Base-by-base conservation (phyloP, 1,140 invertebrate genomes). In the Drosophila ercepeae region DNA sequence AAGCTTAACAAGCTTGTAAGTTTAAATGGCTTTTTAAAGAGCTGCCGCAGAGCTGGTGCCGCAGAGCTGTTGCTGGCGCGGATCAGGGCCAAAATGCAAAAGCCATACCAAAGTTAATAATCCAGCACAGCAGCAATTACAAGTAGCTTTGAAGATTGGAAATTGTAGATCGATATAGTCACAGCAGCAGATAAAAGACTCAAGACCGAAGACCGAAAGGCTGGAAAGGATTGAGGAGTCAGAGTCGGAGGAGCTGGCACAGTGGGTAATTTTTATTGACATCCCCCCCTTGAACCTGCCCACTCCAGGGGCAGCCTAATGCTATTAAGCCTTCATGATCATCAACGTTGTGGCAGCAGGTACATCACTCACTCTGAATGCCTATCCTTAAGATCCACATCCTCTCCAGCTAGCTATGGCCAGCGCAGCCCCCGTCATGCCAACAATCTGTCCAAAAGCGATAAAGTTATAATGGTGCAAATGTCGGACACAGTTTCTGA, bases 391-490 rank as follows among this genome's bases (percentile, higher is more conserved):
- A 34, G 27, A 42, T 58, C 23, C 29, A 25, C 53, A 57, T 48
- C 54, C 44, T 16, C 42, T 34, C 44, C 18, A 64, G 13, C 36
- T 14, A 16, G 34, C 34, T 36, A 13, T 13, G 39, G 39, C n/a
- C n/a, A 42, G 16, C n/a, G 16, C 16, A 19, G 57, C 45, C 48
- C 53, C 52, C 59, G 76, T 77, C 73, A 77, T 77, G 72, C 72
- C 73, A 86, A 86, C 82, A 88, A 88, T 88, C 82, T 82, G 83
- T 88, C 82, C 78, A 81, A 89, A 89, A 88, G 83, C 82, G 82
- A 88, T 88, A 89, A 88, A 88, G 82, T 88, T 88, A 88, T 89
- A 88, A 88, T 88, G 82, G 82, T 86, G 82, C 82, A 88, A 82
- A 89, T 82, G 82, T 88, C 78, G 82, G 71, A 77, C 78, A 88